These are phyloP conservation scores for Hoplostethus atlanticus DNA, from an alignment of 2,797 vertebrate species.

Conservation along the genomic window DNA sequence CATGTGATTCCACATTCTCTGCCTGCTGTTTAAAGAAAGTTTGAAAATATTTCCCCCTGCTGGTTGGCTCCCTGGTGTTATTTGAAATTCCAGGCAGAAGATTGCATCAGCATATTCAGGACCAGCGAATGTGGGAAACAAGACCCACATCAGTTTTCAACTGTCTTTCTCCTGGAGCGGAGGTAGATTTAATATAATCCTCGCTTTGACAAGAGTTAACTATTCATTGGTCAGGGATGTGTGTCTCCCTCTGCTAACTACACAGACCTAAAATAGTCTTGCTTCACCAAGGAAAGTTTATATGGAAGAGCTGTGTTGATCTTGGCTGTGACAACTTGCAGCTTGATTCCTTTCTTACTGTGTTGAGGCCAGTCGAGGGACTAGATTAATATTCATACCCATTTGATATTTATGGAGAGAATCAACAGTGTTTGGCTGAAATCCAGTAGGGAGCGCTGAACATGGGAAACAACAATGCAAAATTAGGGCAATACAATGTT, in stretches of 20 bases:
- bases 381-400: constrained; percentile 71
- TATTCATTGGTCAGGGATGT: constrained; percentile 17
- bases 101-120: constrained; percentile 74
- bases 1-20: constrained; percentile 32
- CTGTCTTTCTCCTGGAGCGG: constrained; percentile 33
- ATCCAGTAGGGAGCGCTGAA: constrained; percentile 51
- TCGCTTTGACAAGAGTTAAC: constrained; percentile 26
- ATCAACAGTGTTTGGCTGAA: constrained; percentile 58
- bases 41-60: constrained; percentile 45
- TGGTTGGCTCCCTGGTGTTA: constrained; percentile 38
- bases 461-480: constrained; percentile 56
- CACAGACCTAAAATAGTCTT: neutral
- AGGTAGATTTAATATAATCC: constrained; percentile 27
- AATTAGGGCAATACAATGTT: constrained; percentile 57
- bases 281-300: neutral
- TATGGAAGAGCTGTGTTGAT: constrained; percentile 32
- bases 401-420: constrained; percentile 67
- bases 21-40: constrained; percentile 45
- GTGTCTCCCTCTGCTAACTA: neutral
- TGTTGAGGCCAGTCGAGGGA: constrained; percentile 45
- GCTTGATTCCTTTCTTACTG: constrained; percentile 46
- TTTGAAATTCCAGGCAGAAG: constrained; percentile 58
- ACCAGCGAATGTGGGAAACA: constrained; percentile 51
- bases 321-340: constrained; percentile 39
- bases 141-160: constrained; percentile 25